Conservation (phyloP, 2,113 vertebrate species). For the Platichthys flesus region DNA sequence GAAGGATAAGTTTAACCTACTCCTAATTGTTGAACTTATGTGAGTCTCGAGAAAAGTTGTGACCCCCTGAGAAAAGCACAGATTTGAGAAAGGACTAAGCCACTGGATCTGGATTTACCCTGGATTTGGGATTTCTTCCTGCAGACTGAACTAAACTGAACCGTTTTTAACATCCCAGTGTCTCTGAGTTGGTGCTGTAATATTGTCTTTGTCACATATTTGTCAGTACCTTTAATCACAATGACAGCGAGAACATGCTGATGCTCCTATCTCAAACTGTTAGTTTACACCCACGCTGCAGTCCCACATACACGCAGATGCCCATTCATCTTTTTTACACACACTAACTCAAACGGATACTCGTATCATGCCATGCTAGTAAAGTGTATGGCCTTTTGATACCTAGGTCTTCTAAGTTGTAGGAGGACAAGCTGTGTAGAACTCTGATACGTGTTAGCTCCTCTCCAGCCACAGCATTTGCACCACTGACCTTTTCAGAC, state of each 20-base stretch:
- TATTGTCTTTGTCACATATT: constrained; percentile 22
- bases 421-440: constrained; percentile 45
- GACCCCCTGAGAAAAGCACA: constrained; percentile 53
- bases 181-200: neutral
- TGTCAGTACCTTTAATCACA: constrained; percentile 11
- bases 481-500: constrained; percentile 64
- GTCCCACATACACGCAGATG: constrained; percentile 18
- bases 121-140: constrained; percentile 50
- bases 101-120: constrained; percentile 59
- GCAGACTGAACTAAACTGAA: constrained; percentile 46
- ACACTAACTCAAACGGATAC: constrained; percentile 23
- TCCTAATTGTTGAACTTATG: constrained; percentile 41
- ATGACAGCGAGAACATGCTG: constrained; percentile 8
- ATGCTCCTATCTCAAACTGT: constrained; percentile 29
- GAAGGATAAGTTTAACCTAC: too few relatives aligned
- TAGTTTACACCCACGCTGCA: constrained; percentile 32
- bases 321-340: constrained; percentile 32
- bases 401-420: constrained; percentile 37
- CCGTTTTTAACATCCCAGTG: constrained; percentile 24
- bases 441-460: constrained; percentile 39
- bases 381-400: constrained; percentile 56
- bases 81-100: constrained; percentile 55
- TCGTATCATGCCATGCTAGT: neutral
- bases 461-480: constrained; percentile 24
- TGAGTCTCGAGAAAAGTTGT: constrained; percentile 39